phyloP scores from a whole-genome alignment of 2,888 invertebrate genomes.

The Octonoba sinensis region DNA sequence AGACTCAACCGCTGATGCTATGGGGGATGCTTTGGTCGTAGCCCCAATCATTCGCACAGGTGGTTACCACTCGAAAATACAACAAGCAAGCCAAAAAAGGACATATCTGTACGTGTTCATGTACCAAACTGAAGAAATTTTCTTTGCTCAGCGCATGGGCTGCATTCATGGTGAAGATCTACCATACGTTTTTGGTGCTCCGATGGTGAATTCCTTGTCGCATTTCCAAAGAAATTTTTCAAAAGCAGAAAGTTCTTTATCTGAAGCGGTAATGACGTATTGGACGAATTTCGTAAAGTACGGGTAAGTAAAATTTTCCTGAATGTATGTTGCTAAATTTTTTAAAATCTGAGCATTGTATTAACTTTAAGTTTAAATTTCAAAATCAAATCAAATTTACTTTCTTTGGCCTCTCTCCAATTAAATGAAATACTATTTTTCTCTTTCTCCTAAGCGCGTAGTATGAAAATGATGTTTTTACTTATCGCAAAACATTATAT shows the following conservation, averaged over 20 bases:
- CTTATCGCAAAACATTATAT: no score
- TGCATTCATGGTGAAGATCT: slow-evolving; percentile 83
- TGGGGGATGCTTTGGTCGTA: slow-evolving; percentile 92
- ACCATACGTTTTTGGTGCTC: slow-evolving; percentile 83
- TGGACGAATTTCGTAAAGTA: slow-evolving; percentile 67
- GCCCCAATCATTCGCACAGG: slow-evolving; percentile 91
- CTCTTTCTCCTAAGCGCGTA: no score
- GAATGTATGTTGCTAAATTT: no score
- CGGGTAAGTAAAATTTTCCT: slow-evolving; percentile 67
- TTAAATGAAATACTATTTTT: no score
- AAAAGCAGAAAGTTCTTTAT: slow-evolving; percentile 80
- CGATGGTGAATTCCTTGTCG: slow-evolving; percentile 73
- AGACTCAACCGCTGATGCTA: slow-evolving; percentile 83
- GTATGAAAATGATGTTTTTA: no score
- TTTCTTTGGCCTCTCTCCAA: no score
- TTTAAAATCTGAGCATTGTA: no score
- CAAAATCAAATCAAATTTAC: no score
- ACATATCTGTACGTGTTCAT: slow-evolving; percentile 71
- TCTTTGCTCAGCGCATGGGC: slow-evolving; percentile 78
- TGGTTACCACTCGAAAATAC: slow-evolving; percentile 82
- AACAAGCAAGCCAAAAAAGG: slow-evolving; percentile 74
- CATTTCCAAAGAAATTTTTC: slow-evolving; percentile 81
- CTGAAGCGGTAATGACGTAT: slow-evolving; percentile 81
- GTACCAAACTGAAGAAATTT: slow-evolving; percentile 69
- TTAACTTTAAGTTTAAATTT: no score